Conservation (phyloP, 1,140 invertebrate species). For the Nixonia krombeini region DNA sequence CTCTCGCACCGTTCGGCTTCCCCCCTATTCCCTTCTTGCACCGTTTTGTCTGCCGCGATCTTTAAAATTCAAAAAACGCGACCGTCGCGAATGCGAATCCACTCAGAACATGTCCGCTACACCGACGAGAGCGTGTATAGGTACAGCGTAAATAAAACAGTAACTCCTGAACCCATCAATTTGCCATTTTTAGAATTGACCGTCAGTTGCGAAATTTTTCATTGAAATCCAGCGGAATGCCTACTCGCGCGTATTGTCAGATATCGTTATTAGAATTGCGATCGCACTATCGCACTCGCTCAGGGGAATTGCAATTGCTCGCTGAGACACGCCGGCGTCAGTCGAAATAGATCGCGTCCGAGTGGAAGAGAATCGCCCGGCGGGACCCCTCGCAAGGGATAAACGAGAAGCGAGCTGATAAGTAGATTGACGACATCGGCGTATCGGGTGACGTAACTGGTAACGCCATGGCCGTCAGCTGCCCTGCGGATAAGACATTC, state of each 20-base stretch:
- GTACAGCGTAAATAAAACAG: slow-evolving; percentile 5
- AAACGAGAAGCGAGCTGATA: slow-evolving; percentile 7
- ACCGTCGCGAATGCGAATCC: slow-evolving; percentile 13
- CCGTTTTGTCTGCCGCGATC: slow-evolving; percentile 6
- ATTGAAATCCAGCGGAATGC: no score
- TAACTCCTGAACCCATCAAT: not conserved
- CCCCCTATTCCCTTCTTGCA: not conserved
- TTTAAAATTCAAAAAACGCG: slow-evolving; percentile 30
- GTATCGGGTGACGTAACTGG: slow-evolving; percentile 44
- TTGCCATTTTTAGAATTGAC: not conserved
- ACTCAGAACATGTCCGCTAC: not conserved
- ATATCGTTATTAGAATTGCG: not conserved
- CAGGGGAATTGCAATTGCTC: no score
- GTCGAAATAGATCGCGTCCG: not conserved
- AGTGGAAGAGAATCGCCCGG: slow-evolving; percentile 17
- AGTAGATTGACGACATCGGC: slow-evolving; percentile 6
- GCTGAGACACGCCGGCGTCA: not conserved
- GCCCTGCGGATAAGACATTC: slow-evolving; percentile 46
- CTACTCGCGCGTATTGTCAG: no score
- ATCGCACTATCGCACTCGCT: no score
- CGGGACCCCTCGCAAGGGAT: slow-evolving; percentile 10
- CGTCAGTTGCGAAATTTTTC: no score
- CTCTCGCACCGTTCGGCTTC: not conserved
- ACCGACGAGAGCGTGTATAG: not conserved
- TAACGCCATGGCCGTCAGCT: slow-evolving; percentile 34